Evolutionary conservation across 2,113 vertebrate species (phyloP).

Genomic region (Daubentonia madagascariensis): DNA sequence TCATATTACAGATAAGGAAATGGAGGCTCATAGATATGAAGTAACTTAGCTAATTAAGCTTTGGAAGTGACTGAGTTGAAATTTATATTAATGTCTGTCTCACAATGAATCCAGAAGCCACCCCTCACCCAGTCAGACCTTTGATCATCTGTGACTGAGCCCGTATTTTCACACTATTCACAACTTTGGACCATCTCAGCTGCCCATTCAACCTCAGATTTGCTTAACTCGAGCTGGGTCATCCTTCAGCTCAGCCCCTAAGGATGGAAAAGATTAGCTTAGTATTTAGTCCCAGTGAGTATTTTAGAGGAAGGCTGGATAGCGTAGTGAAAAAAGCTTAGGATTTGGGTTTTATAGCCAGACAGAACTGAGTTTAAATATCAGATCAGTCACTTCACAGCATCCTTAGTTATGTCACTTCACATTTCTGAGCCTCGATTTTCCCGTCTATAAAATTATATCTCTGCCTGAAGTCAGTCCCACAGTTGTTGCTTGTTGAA

Average conservation of each 20-base stretch:
- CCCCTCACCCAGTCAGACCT: background rate
- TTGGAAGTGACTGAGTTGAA: background rate
- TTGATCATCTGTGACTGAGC: background rate
- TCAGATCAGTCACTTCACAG: background rate
- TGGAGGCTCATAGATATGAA: background rate
- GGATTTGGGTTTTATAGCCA: background rate
- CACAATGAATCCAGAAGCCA: background rate
- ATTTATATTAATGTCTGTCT: background rate
- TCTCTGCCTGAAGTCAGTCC: background rate
- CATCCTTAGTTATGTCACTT: background rate
- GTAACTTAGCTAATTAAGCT: background rate
- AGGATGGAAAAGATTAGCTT: background rate
- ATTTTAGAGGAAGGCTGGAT: background rate
- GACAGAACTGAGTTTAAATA: background rate
- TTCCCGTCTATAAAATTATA: background rate
- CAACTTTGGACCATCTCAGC: background rate
- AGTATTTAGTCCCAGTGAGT: background rate
- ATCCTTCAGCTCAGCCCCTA: background rate
- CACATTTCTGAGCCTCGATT: background rate
- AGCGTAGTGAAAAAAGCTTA: background rate
- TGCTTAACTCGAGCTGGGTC: background rate
- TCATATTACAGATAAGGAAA: background rate
- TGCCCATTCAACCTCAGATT: background rate
- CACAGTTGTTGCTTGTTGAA: background rate
- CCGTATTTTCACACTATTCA: background rate